A percentile compares a stretch with the other conserved stretches of the same genome.
Conservation (phyloP, 2,113 vertebrate species). For the Misgurnus anguillicaudatus region DNA sequence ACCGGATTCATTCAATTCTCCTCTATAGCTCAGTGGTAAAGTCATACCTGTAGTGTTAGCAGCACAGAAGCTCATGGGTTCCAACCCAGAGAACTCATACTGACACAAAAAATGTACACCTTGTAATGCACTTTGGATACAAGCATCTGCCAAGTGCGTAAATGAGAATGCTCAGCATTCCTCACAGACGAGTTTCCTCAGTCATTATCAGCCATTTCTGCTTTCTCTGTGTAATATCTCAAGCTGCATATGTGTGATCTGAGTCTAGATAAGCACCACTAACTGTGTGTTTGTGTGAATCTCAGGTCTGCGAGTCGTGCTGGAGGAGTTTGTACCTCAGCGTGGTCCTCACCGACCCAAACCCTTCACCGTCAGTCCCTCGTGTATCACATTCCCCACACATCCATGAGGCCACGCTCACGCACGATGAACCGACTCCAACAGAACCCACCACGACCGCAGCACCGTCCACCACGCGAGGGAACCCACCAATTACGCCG, state of each 20-base stretch:
- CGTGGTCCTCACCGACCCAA: conserved; percentile 93
- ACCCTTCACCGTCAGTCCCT: conserved; percentile 58
- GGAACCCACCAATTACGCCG: conserved; percentile 84
- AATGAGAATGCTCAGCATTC: too few relatives aligned
- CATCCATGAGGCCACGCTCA: conserved; percentile 90
- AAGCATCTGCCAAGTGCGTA: too few relatives aligned
- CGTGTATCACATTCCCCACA: conserved; percentile 83
- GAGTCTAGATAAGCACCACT: conserved; percentile 10
- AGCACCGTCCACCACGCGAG: conserved; percentile 89
- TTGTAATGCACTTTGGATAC: too few relatives aligned
- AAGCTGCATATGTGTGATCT: conserved; percentile 54
- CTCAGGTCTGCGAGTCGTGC: conserved; percentile 96
- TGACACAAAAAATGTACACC: too few relatives aligned
- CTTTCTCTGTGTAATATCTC: conserved; percentile 38
- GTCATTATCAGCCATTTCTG: too few relatives aligned
- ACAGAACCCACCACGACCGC: conserved; percentile 93
- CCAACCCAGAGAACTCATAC: too few relatives aligned
- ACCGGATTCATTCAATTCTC: too few relatives aligned
- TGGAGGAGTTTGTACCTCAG: conserved; percentile 97
- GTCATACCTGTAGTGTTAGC: too few relatives aligned
- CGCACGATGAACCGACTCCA: conserved; percentile 94
- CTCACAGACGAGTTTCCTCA: too few relatives aligned
- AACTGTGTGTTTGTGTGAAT: conserved; percentile 58
- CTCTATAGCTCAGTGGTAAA: too few relatives aligned
- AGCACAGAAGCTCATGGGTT: too few relatives aligned